Evolutionary conservation across 2,888 invertebrate species (phyloP).

Genomic region (Fabriciana adippe): DNA sequence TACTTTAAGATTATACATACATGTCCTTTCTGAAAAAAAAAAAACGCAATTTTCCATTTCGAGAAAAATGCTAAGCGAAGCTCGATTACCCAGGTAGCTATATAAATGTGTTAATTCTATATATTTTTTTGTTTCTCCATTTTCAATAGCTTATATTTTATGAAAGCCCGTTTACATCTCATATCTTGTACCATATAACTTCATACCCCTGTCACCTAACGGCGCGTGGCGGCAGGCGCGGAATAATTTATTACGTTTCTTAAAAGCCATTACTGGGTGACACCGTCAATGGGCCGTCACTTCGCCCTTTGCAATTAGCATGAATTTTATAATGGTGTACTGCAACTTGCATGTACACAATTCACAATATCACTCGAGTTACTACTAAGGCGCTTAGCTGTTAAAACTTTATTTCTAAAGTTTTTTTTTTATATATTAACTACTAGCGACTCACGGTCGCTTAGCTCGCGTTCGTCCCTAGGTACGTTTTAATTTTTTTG

Average conservation of each 20-base stretch:
- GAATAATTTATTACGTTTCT: constrained; percentile 82
- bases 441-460: too few relatives aligned
- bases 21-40: too few relatives aligned
- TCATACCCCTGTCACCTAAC: constrained; percentile 69
- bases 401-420: neutral
- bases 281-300: constrained; percentile 72
- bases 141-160: too few relatives aligned
- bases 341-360: constrained; percentile 6
- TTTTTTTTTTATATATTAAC: too few relatives aligned
- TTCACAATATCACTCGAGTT: neutral
- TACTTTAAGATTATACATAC: too few relatives aligned
- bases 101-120: too few relatives aligned
- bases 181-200: constrained; percentile 46
- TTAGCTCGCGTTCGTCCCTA: too few relatives aligned
- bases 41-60: too few relatives aligned
- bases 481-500: too few relatives aligned
- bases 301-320: constrained; percentile 71
- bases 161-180: constrained; percentile 14
- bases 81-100: too few relatives aligned
- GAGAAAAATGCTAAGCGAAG: too few relatives aligned
- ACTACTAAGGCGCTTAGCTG: neutral
- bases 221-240: constrained; percentile 51
- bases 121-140: too few relatives aligned
- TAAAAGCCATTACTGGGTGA: constrained; percentile 79
- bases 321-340: constrained; percentile 56